Base-by-base conservation (phyloP, 2,888 invertebrate species). In the Lobophora halterata region DNA sequence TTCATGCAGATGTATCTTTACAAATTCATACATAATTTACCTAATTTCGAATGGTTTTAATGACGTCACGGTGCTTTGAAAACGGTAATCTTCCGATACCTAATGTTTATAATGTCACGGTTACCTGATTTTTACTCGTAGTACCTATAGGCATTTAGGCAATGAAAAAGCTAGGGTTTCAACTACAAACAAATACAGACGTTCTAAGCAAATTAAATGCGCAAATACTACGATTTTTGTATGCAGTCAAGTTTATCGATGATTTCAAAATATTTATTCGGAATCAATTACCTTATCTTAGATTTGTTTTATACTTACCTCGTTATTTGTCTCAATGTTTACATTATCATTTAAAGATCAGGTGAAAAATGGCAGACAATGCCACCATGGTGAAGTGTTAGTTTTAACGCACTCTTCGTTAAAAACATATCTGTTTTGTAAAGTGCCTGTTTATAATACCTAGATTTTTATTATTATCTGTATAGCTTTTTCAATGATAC, bases 321-420 rank as follows among this genome's bases (percentile, higher is more conserved):
- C 50, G 48, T 33, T 41, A 41, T 28, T 19, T 25, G n/a, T n/a
- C n/a, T n/a, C n/a, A n/a, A n/a, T 40, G 37, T 46, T 48, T 46
- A 16, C 29, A 14, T 28, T 13, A 18, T 3, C 16, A 10, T 37
- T 53, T 48, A 48, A 17, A 7, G 16, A 25, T 23, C 5, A 44
- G 14, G 30, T 44, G 46, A 38, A 44, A 50, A 53, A 45, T 25
- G 28, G 13, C 24, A 38, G 30, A 53, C 50, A 53, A 53, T 53
- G 50, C 32, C 46, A 48, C 19, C 25, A 28, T 40, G 36, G 40
- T 32, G 16, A 27, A 28, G 33, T 24, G 50, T 30, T 52, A 50
- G 50, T 50, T 50, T 36, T 20, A 11, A 29, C 42, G 38, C 29
- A 32, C 18, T 10, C 6, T 33, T 32, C 27, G 21, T 26, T 44